phyloP scores from a whole-genome alignment of 2,113 vertebrate genomes.

The Tylochromis polylepis region DNA sequence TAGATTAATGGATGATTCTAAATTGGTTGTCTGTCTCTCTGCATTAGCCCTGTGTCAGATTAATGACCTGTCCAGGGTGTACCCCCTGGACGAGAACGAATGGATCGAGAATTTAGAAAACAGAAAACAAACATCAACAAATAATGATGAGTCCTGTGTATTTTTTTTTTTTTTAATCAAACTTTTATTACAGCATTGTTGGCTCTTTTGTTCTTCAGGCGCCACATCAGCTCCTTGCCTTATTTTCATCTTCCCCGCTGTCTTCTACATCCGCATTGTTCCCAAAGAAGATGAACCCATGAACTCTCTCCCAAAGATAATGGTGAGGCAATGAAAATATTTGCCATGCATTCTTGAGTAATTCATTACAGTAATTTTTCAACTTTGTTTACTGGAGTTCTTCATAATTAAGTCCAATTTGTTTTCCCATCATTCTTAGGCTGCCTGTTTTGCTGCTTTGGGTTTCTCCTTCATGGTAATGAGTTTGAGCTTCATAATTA shows the following conservation, averaged over 20 bases:
- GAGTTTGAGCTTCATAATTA: conserved; percentile 97
- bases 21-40: not conserved
- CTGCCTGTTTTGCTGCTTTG: conserved; percentile 84
- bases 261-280: conserved; percentile 96
- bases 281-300: conserved; percentile 89
- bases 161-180: not conserved
- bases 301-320: conserved; percentile 84
- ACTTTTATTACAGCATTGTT: not conserved
- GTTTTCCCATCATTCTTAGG: conserved; percentile 64
- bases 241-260: conserved; percentile 97
- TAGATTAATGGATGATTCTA: not conserved
- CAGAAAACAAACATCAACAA: not conserved
- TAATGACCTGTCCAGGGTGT: not conserved
- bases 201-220: conserved; percentile 68
- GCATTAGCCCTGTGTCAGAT: not conserved
- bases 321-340: conserved; percentile 72
- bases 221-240: conserved; percentile 96
- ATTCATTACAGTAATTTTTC: not conserved
- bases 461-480: conserved; percentile 94
- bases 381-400: not conserved
- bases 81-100: not conserved
- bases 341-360: not conserved
- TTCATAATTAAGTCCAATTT: not conserved
- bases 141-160: not conserved
- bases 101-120: not conserved